A percentile compares a stretch with the other conserved stretches of the same genome.
Conservation (phyloP, 2,888 invertebrate species). For the Scaptomyza parva region DNA sequence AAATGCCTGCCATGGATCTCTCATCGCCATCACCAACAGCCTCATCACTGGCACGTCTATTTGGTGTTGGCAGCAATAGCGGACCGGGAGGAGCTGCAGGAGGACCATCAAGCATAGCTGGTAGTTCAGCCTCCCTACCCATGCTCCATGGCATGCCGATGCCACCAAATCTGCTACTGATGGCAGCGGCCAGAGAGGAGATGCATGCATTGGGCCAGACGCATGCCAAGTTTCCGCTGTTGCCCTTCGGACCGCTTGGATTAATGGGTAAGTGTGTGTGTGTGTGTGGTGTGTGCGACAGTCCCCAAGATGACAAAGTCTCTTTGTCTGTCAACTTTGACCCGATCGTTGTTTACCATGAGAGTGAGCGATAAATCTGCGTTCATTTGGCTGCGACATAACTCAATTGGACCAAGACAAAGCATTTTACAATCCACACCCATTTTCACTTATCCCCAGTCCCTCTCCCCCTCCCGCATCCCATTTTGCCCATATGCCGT, state of each 20-base stretch:
- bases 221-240: constrained; percentile 87
- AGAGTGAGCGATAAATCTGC: constrained; percentile 69
- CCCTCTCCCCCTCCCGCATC: background rate
- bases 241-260: constrained; percentile 94
- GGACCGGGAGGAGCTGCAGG: constrained; percentile 11
- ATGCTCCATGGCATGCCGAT: constrained; percentile 76
- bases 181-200: constrained; percentile 84
- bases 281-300: constrained; percentile 17
- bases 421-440: constrained; percentile 51
- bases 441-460: constrained; percentile 22
- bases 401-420: constrained; percentile 84
- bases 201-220: constrained; percentile 78
- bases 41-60: constrained; percentile 51
- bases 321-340: constrained; percentile 84
- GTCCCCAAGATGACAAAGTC: constrained; percentile 81
- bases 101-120: constrained; percentile 9
- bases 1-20: constrained; percentile 85
- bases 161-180: constrained; percentile 82
- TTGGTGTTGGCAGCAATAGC: constrained; percentile 41
- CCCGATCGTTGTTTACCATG: constrained; percentile 70
- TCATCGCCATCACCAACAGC: constrained; percentile 85
- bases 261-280: constrained; percentile 87
- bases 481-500: constrained; percentile 21
- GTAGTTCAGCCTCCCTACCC: constrained; percentile 43
- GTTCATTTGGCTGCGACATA: constrained; percentile 73